Base-by-base conservation (phyloP, 2,797 vertebrate genomes). In the Micropoecilia bifurca region DNA sequence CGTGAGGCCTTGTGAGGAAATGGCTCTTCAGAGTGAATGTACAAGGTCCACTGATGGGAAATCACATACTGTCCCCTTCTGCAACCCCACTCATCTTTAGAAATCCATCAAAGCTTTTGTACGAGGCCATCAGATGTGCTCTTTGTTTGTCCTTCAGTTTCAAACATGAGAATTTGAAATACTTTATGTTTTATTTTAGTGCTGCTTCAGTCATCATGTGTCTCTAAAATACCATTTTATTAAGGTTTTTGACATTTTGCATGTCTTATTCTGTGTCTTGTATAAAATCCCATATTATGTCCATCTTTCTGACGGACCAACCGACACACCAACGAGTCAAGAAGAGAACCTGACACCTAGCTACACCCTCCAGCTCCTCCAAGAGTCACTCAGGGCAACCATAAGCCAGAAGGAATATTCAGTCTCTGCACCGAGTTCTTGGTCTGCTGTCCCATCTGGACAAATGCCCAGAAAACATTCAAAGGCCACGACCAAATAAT, bases 1-100 rank as follows among this genome's bases (percentile, higher is more conserved):
- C 81, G 80, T 71, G 59, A 82, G 78, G 73, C 86, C 86, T 88
- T 88, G 85, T 46, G 46, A 74, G 66, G 4, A 82, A 86, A 85
- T 81, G 74, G 77, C 53, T 72, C 50, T 82, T 66, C 6, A 66
- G 22, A 45, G 25, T 48, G 74, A 50, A 77, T n/a, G 20, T 16
- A 0, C 81, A 75, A 85, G 83, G 77, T 80, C 72, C 43, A 5
- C 10, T 7, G 20, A 16, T 20, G 14, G 14, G 9, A 80, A 41
- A 47, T 63, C 50, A 57, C 63, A 80, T 46, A 33, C 33, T 16
- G 48, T 14, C 43, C 22, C 39, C 36, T 68, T 39, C 9, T 2
- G 3, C 20, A 68, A 68, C 20, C 36, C 63, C 63, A 68, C 63
- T 39, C 18, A 78, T 71, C 55, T 71, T 74, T 61, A 33, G 33